Evolutionary conservation across 2,113 vertebrate species (phyloP), one percentile per base, ranked within the genome.

Genomic region (Dolichallabes microphthalmus): DNA sequence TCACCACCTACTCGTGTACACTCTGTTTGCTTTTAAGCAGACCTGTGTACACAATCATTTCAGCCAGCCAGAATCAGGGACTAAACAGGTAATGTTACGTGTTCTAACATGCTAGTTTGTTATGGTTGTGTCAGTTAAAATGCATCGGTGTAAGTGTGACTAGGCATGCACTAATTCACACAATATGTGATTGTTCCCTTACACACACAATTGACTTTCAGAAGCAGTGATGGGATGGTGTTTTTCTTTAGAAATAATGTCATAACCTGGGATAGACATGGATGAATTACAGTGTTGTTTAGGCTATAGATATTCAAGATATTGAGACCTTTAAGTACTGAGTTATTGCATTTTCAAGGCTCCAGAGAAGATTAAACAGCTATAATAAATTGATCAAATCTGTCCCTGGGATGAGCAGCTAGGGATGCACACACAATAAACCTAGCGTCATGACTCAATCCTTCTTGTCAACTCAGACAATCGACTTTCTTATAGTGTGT

Each of bases 81-180:
- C 39, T n/a, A 60, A 61, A 27, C 79, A 76, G 69, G 69, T 75
- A 86, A 82, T 20, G 71, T 35, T 75, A 25, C 85, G 11, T 82
- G 85, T 86, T 61, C 20, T 32, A 55, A 76, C 85, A 75, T 0
- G 85, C 25, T 60, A 25, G 61, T 75, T 64, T 57, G 63, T 83
- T 76, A 74, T 73, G 30, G 57, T 60, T 75, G 58, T 19, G 20
- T 75, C 78, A 82, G 63, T 75, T 74, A 30, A 15, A 58, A 30
- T 63, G 57, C 22, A 74, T 63, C 58, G 1, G 30, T 64, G 69
- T 86, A 69, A 39, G 71, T 82, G 53, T 86, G 85, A 86, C 85
- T 86, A 86, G 76, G 80, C 79, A 30, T 82, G 68, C 76, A 69
- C 50, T 82, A 64, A 39, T 75, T 86, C 52, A 79, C 63, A 57